Percentiles rank a stretch among this genome's conserved stretches.
phyloP scores from a whole-genome alignment of 2,797 vertebrate genomes.

The Potorous gilbertii region DNA sequence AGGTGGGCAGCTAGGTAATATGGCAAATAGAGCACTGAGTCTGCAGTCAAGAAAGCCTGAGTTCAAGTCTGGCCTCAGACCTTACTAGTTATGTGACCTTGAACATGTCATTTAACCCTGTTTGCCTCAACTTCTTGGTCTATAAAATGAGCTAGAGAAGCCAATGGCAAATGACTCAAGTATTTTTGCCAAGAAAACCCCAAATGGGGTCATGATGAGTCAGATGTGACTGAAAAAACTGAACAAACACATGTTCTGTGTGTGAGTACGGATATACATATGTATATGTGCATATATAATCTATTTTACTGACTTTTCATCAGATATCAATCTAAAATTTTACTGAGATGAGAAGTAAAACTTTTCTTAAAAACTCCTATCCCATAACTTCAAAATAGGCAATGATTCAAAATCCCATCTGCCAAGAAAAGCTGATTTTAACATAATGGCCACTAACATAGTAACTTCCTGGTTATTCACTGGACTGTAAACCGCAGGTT shows the following conservation, averaged over 20 bases:
- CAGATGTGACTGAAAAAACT: neutral
- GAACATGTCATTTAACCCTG: neutral
- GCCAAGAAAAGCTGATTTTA: slow-evolving; percentile 17
- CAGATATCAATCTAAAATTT: neutral
- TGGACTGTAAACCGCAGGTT: slow-evolving; percentile 29
- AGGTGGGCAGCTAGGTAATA: no score
- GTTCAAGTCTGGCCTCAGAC: neutral
- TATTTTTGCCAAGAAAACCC: neutral
- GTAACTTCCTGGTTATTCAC: neutral
- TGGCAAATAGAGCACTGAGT: neutral
- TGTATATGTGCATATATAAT: neutral
- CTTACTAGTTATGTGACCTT: no score
- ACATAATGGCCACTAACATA: slow-evolving; percentile 15
- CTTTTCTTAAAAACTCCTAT: neutral
- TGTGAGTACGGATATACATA: no score
- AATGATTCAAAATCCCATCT: slow-evolving; percentile 28
- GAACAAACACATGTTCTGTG: no score
- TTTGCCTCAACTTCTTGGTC: neutral
- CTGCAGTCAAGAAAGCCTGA: neutral
- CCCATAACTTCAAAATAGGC: neutral
- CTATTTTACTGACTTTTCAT: neutral
- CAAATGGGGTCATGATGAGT: no score
- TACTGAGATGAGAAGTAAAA: neutral
- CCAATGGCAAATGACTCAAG: neutral
- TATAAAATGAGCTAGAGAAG: neutral